These are phyloP conservation scores for Balanococcus diminutus DNA, from an alignment of 2,888 invertebrate species.

Conservation along the genomic window DNA sequence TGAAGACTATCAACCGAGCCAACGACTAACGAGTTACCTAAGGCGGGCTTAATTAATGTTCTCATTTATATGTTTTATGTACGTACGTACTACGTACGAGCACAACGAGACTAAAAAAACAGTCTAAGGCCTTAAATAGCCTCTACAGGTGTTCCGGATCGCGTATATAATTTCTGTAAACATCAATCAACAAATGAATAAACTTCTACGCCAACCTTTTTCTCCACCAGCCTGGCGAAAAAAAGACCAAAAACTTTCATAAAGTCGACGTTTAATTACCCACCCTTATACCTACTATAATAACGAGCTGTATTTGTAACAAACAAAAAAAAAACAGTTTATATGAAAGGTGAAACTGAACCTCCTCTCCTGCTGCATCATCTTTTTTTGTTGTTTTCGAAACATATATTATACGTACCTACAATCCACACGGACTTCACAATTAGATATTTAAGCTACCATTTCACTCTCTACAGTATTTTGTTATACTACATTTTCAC, in stretches of 20 bases:
- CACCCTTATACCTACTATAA: background rate
- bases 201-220: background rate
- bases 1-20: background rate
- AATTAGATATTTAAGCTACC: constrained; percentile 28
- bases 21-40: constrained; percentile 2
- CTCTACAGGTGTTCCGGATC: constrained; percentile 28
- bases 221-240: background rate
- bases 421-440: background rate
- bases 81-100: background rate
- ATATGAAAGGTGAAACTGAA: background rate
- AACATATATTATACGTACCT: too few relatives aligned
- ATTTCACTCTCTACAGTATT: constrained; percentile 1
- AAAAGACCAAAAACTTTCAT: background rate
- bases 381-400: background rate
- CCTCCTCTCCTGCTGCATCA: background rate
- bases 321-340: constrained; percentile 5
- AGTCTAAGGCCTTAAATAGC: background rate
- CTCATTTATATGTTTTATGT: constrained; percentile 31
- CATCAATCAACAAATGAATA: constrained; percentile 10
- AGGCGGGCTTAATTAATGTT: constrained; percentile 22
- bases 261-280: background rate
- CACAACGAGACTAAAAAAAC: background rate
- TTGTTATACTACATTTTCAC: background rate
- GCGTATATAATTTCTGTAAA: background rate
- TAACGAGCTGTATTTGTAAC: background rate